Evolutionary conservation across 1,140 invertebrate species (phyloP).

Genomic region (Lepidurus apus): DNA sequence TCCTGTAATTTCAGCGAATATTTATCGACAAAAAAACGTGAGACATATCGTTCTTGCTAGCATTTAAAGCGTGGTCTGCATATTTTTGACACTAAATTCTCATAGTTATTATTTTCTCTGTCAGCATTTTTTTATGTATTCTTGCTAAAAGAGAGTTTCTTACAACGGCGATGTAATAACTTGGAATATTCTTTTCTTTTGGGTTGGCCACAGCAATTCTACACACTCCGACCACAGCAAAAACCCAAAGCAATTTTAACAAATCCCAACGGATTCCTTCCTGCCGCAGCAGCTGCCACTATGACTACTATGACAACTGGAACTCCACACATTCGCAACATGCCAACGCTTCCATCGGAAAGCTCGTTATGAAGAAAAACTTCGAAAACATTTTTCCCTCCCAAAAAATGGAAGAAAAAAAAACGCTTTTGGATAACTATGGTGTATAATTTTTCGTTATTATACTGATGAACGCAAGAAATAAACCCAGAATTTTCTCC

Average conservation of each 20-base stretch:
- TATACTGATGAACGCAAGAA: not conserved
- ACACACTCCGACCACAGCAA: slow-evolving; percentile 17
- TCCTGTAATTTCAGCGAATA: too few species aligned
- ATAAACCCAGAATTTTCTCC: not conserved
- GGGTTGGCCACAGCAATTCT: not conserved
- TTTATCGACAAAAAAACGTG: not conserved
- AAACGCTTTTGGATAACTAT: not conserved
- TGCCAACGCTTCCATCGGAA: slow-evolving; percentile 13
- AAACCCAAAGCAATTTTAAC: slow-evolving; percentile 15
- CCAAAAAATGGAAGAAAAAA: not conserved
- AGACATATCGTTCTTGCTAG: not conserved
- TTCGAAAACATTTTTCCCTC: not conserved
- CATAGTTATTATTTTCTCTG: not conserved
- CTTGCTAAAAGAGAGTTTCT: not conserved
- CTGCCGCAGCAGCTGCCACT: not conserved
- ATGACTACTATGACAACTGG: slow-evolving; percentile 18
- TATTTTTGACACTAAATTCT: too few species aligned
- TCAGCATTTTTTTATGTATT: not conserved
- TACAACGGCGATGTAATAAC: too few species aligned
- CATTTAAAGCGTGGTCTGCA: not conserved
- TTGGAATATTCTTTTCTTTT: not conserved
- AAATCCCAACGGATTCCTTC: slow-evolving; percentile 12
- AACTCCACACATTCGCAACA: slow-evolving; percentile 21
- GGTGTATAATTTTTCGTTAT: not conserved
- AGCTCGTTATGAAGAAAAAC: slow-evolving; percentile 15